Evolutionary conservation across 2,888 invertebrate species (phyloP), one percentile per base, ranked within the genome.

Genomic region (Thereva nobilitata): DNA sequence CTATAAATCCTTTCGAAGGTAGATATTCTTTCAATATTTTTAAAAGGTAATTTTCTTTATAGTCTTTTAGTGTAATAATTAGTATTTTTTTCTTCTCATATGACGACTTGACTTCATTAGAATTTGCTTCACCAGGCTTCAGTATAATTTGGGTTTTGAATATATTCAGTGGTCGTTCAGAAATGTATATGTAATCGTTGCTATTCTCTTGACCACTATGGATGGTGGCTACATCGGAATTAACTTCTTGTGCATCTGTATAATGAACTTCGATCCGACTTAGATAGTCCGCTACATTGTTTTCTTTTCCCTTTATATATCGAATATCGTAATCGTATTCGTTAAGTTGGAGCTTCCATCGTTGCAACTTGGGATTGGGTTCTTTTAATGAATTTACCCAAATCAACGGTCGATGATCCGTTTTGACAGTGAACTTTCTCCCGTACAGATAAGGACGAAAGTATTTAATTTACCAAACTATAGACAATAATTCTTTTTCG

Each of bases 361-460:
- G 59, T 9, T 74, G 75, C 8, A 78, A 68, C 66, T 78, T 74
- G 0, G 76, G 76, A 42, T 75, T 77, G 1, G 77, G 78, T 10
- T 79, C 78, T 70, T 80, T 79, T 0, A 78, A 45, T 0, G 71
- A 74, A 72, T 77, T 74, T 0, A 80, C 64, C 76, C 78, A 80
- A 4, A 71, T 72, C 1, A 80, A 61, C 0, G 78, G 78, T 57
- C 74, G 2, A 54, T 67, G 68, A 38, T 68, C 68, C 4, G 68
- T 68, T 41, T 61, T 35, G 4, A 68, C 47, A 2, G 23, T 42
- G n/a, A 64, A 64, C 37, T 55, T 55, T 23, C 12, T 63, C 3
- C 55, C 67, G 40, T 61, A 67, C 3, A 67, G 38, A 41, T 54
- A 64, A 35, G 56, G 66, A 5, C 64, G 44, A 35, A 66, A 66